Evolutionary conservation across 2,888 invertebrate genomes (phyloP).

Genomic region (Zygaena filipendulae): DNA sequence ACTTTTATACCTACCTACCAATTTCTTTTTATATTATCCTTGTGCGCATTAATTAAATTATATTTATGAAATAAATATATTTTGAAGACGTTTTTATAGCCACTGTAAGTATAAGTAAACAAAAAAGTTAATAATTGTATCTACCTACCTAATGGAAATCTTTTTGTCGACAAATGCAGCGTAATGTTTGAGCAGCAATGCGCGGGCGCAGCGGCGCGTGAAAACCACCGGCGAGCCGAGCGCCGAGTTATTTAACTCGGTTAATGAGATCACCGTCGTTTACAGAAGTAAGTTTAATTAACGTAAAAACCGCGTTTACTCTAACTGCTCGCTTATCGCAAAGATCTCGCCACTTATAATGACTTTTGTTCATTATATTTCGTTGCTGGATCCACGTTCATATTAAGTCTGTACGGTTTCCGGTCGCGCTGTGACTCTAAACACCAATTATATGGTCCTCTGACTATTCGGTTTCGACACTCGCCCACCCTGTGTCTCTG

Average conservation of each 20-base stretch:
- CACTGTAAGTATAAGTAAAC: too few relatives aligned
- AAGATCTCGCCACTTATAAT: slow-evolving; percentile 56
- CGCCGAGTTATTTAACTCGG: slow-evolving; percentile 32
- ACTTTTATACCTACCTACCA: too few relatives aligned
- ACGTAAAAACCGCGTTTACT: slow-evolving; percentile 65
- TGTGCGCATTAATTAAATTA: too few relatives aligned
- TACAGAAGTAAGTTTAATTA: slow-evolving; percentile 65
- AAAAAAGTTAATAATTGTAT: too few relatives aligned
- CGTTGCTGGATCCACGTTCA: slow-evolving; percentile 38
- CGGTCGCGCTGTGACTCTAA: slow-evolving; percentile 40
- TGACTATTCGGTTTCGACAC: slow-evolving; percentile 35
- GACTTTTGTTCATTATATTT: slow-evolving; percentile 66
- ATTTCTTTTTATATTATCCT: too few relatives aligned
- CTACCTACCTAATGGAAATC: too few relatives aligned
- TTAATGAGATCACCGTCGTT: slow-evolving; percentile 57
- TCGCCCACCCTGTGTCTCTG: too few relatives aligned
- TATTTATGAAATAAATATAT: too few relatives aligned
- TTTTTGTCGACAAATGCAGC: too few relatives aligned
- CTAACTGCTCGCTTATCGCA: slow-evolving; percentile 52
- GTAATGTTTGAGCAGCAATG: slow-evolving; percentile 7
- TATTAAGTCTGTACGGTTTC: slow-evolving; percentile 44
- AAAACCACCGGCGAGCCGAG: slow-evolving; percentile 32
- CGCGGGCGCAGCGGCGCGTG: slow-evolving; percentile 37
- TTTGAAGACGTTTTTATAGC: too few relatives aligned
- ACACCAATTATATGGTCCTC: slow-evolving; percentile 51